Evolutionary conservation across 2,888 invertebrate genomes (phyloP), one percentile per base, ranked within the genome.

Genomic region (Eupelmus urozonus): DNA sequence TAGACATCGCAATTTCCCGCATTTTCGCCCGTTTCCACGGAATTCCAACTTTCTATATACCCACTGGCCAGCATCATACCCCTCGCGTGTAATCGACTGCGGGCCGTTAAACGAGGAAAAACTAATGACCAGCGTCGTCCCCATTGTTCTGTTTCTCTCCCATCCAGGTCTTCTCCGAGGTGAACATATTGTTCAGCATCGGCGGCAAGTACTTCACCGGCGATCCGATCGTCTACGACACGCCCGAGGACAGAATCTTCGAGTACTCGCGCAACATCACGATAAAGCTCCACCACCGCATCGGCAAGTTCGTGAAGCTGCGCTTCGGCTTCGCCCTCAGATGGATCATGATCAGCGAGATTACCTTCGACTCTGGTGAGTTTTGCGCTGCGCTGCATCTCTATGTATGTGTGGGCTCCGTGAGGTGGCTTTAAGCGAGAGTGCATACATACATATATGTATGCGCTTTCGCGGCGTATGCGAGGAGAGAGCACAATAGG

Each of bases 291-390:
- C 95, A 96, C 86, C 94, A 96, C 86, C 92, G 95, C 63, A 93
- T 97, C 67, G 97, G 96, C 29, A 92, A 93, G 85, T 96, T 94
- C 91, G 94, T 97, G 78, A 95, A 95, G 86, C 90, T 95, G 83
- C 93, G 94, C 84, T 92, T 97, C 69, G 92, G 92, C 82, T 97
- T 97, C 88, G 94, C 96, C 2, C 93, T 95, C 18, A 92, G 94
- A 73, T 97, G 97, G 97, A 94, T 97, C 83, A 94, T 97, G 90
- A 93, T 98, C 86, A 96, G 96, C 90, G 97, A 98, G 90, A 92
- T 97, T 81, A 93, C 95, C 75, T 97, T 97, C 89, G 94, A 95
- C 84, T 97, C 97, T 27, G 94, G 94, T 94, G 81, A 91, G 91
- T 90, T 70, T 76, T 51, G 20, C 13, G 16, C 13, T 34, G 34